These are phyloP conservation scores for Mystacornis crossleyi DNA, from an alignment of 2,113 vertebrate genomes.

Conservation along the genomic window DNA sequence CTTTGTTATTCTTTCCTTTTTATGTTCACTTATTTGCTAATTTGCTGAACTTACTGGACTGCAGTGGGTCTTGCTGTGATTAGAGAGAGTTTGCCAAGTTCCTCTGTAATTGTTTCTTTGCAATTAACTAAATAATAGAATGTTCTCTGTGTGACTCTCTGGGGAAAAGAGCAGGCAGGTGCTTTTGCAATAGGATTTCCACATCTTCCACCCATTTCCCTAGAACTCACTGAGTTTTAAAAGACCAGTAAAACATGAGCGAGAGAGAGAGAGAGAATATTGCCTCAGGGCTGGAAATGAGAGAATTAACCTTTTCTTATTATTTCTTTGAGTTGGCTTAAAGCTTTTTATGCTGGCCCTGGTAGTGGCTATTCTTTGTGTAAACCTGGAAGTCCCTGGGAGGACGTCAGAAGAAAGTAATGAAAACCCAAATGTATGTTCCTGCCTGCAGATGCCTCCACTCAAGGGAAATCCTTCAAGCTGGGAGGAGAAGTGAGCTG, in stretches of 20 bases:
- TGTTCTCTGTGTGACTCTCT: slow-evolving; percentile 29
- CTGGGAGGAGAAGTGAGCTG: neutral
- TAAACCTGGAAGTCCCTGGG: neutral
- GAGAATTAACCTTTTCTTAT: neutral
- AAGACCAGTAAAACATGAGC: neutral
- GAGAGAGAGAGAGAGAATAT: neutral
- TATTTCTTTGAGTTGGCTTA: neutral
- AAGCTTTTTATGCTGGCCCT: neutral
- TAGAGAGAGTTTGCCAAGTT: slow-evolving; percentile 43
- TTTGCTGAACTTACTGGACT: slow-evolving; percentile 50
- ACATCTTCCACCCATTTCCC: slow-evolving; percentile 54
- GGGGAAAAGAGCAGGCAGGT: slow-evolving; percentile 30
- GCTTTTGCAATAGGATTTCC: slow-evolving; percentile 60
- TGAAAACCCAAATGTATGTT: neutral
- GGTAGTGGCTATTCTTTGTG: neutral
- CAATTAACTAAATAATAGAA: slow-evolving; percentile 65
- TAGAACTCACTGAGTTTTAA: neutral
- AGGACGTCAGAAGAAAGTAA: neutral
- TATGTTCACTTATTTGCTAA: slow-evolving; percentile 49
- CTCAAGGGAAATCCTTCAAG: neutral
- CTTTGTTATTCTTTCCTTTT: slow-evolving; percentile 38
- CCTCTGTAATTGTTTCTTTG: slow-evolving; percentile 64
- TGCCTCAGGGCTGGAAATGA: neutral
- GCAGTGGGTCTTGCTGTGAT: slow-evolving; percentile 45
- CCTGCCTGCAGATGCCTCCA: neutral